phyloP scores from a whole-genome alignment of 2,113 vertebrate species.

The Eolophus roseicapilla region DNA sequence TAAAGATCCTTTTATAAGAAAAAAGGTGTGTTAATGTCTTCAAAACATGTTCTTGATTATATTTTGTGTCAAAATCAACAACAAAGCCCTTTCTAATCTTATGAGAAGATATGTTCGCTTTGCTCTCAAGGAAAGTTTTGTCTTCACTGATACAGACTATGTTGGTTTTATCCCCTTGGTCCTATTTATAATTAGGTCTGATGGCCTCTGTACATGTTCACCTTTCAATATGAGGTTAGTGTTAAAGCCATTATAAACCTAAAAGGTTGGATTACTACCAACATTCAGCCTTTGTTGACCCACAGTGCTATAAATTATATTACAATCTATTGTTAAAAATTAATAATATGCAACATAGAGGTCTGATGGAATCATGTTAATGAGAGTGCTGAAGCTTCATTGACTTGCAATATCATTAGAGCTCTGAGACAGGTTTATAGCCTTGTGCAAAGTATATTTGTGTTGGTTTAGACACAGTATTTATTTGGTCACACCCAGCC shows the following conservation, averaged over 20 bases:
- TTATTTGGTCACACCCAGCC: slow-evolving; percentile 57
- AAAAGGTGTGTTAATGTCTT: neutral
- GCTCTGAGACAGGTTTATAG: slow-evolving; percentile 51
- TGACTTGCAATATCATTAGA: slow-evolving; percentile 61
- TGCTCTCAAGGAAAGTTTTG: neutral
- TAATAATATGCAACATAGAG: slow-evolving; percentile 51
- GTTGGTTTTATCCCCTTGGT: neutral
- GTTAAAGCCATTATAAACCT: slow-evolving; percentile 10
- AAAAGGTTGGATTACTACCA: neutral
- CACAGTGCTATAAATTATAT: slow-evolving; percentile 36
- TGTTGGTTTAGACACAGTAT: slow-evolving; percentile 45
- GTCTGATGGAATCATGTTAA: slow-evolving; percentile 52
- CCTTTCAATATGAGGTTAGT: slow-evolving; percentile 1
- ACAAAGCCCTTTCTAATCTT: neutral
- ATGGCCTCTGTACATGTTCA: neutral
- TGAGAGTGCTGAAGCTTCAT: slow-evolving; percentile 58
- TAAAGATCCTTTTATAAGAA: neutral
- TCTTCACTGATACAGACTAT: neutral
- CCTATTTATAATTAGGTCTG: neutral
- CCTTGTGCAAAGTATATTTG: slow-evolving; percentile 20
- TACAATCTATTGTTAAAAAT: slow-evolving; percentile 45
- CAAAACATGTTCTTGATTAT: neutral
- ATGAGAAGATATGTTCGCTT: neutral
- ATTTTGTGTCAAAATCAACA: neutral
- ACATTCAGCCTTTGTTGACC: slow-evolving; percentile 1